Evolutionary conservation across 1,140 invertebrate species (phyloP).

Genomic region (Papilio glaucus): DNA sequence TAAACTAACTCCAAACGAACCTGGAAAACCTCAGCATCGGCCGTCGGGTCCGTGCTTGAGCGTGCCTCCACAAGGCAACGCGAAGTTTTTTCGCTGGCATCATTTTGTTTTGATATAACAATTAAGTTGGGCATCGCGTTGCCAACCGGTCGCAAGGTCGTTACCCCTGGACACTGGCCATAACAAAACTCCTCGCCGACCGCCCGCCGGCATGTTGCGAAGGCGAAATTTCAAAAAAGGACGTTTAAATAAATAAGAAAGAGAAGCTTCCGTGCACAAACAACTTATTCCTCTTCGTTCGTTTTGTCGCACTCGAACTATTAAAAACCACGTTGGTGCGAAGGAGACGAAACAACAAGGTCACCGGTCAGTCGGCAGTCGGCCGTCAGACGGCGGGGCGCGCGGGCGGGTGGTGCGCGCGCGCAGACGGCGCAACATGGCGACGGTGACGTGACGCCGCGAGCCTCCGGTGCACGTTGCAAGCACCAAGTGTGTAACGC

Average conservation of each 20-base stretch:
- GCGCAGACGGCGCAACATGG: conserved; percentile 73
- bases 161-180: conserved; percentile 60
- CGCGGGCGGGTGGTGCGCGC: conserved; percentile 60
- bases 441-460: conserved; percentile 70
- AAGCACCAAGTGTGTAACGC: conserved; percentile 54
- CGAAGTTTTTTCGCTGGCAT: conserved; percentile 39
- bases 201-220: conserved; percentile 56
- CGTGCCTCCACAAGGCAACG: conserved; percentile 14
- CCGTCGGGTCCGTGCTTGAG: not conserved
- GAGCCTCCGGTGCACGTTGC: conserved; percentile 64
- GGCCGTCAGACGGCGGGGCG: conserved; percentile 74
- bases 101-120: conserved; percentile 55
- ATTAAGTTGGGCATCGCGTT: conserved; percentile 51
- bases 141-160: conserved; percentile 68
- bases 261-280: conserved; percentile 75
- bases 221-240: conserved; percentile 66
- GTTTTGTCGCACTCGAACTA: conserved; percentile 49
- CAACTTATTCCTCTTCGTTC: conserved; percentile 69
- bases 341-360: conserved; percentile 72
- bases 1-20: too few relatives aligned
- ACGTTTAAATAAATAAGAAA: conserved; percentile 75
- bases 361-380: conserved; percentile 79
- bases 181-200: conserved; percentile 57
- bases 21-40: not conserved
- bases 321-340: conserved; percentile 41